These are phyloP conservation scores for Neomicropteryx cornuta DNA, from an alignment of 1,140 invertebrate species.

Conservation along the genomic window DNA sequence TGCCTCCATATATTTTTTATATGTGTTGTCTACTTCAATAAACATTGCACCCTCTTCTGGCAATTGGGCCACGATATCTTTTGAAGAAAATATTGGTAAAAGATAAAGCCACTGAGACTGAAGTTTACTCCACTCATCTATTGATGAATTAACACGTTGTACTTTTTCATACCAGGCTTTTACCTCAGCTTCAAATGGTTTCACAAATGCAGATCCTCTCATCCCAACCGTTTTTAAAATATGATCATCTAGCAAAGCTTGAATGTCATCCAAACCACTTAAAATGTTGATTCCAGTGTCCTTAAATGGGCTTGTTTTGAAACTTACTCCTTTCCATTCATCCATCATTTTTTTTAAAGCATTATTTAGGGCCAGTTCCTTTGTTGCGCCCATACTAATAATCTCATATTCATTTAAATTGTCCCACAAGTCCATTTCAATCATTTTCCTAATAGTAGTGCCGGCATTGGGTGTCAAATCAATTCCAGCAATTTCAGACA, in stretches of 20 bases:
- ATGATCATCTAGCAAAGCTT: constrained; percentile 79
- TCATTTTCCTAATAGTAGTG: constrained; percentile 72
- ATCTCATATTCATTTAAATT: constrained; percentile 73
- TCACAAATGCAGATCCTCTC: constrained; percentile 84
- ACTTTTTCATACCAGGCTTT: constrained; percentile 75
- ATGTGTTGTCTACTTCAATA: constrained; percentile 62
- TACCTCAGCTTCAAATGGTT: constrained; percentile 73
- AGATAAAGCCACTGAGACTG: constrained; percentile 87
- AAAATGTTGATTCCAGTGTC: constrained; percentile 72
- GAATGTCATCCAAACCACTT: constrained; percentile 73
- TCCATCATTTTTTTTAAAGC: constrained; percentile 71
- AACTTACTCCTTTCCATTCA: constrained; percentile 73
- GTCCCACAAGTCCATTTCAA: constrained; percentile 60
- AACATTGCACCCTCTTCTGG: constrained; percentile 80
- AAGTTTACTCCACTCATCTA: constrained; percentile 83
- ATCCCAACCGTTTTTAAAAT: constrained; percentile 81
- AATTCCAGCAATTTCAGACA: constrained; percentile 71
- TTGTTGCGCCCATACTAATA: constrained; percentile 81
- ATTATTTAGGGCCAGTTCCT: constrained; percentile 72
- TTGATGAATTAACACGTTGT: constrained; percentile 61
- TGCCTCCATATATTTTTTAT: constrained; percentile 66
- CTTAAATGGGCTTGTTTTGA: constrained; percentile 61
- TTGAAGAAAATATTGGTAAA: constrained; percentile 85
- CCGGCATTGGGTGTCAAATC: constrained; percentile 79
- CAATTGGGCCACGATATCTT: constrained; percentile 89